Percentiles rank a stretch among this genome's conserved stretches.
phyloP scores from a whole-genome alignment of 2,888 invertebrate species.

The Acleris laterana region DNA sequence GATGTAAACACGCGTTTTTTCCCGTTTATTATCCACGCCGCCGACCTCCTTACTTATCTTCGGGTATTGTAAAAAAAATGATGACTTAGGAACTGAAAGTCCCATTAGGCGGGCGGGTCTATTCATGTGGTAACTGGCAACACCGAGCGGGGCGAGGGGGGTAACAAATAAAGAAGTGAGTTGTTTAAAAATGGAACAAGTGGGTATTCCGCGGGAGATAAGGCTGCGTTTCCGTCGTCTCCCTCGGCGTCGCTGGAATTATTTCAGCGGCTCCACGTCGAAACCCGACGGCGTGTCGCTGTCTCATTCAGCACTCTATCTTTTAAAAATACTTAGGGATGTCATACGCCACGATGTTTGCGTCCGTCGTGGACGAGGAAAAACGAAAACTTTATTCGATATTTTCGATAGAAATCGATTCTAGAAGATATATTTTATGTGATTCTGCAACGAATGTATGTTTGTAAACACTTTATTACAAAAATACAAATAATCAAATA shows the following conservation, averaged over 20 bases:
- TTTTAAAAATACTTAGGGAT: conserved; percentile 76
- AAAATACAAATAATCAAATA: no score
- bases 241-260: conserved; percentile 74
- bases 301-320: conserved; percentile 81
- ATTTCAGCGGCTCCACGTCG: conserved; percentile 80
- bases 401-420: not conserved
- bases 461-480: no score
- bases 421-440: no score
- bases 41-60: conserved; percentile 76
- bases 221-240: conserved; percentile 81
- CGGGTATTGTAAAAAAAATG: conserved; percentile 79
- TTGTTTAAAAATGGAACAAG: conserved; percentile 84
- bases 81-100: conserved; percentile 84
- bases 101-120: conserved; percentile 81
- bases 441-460: no score
- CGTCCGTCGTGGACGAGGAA: not conserved
- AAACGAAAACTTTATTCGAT: no score
- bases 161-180: conserved; percentile 82
- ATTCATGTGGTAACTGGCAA: conserved; percentile 78
- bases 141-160: conserved; percentile 57
- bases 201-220: conserved; percentile 80
- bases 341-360: conserved; percentile 39
- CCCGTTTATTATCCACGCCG: conserved; percentile 79
- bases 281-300: conserved; percentile 77
- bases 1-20: conserved; percentile 70